Evolutionary conservation across 1,140 invertebrate species (phyloP).

Genomic region (Mamestra configurata): DNA sequence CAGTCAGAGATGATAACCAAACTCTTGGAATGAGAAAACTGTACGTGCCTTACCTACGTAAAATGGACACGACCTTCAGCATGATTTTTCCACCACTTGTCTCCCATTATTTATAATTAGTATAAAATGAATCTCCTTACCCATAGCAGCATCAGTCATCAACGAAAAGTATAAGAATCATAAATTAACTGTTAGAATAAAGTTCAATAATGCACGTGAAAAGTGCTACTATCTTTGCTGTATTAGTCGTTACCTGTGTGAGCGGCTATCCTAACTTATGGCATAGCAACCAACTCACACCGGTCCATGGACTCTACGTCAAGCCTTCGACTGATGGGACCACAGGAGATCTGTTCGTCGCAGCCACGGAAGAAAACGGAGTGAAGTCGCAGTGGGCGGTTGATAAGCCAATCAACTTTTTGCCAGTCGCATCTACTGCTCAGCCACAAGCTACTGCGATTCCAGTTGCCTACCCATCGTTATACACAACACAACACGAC

Average conservation of each 20-base stretch:
- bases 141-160: conserved; percentile 25
- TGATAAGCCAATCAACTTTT: conserved; percentile 77
- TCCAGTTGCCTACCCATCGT: conserved; percentile 61
- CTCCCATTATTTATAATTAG: conserved; percentile 5
- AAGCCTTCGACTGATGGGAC: conserved; percentile 78
- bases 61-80: conserved; percentile 17
- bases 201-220: conserved; percentile 2
- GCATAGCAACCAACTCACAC: conserved; percentile 65
- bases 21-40: neutral
- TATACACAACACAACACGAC: conserved; percentile 60
- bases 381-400: conserved; percentile 77
- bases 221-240: conserved; percentile 1
- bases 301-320: conserved; percentile 79
- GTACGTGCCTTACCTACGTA: conserved; percentile 10
- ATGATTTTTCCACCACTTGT: conserved; percentile 25
- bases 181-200: neutral
- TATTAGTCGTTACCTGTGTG: conserved; percentile 29
- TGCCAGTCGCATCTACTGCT: conserved; percentile 62
- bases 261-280: conserved; percentile 55
- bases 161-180: neutral
- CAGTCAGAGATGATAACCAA: conserved; percentile 9
- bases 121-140: conserved; percentile 39
- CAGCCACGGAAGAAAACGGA: conserved; percentile 80
- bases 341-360: conserved; percentile 82
- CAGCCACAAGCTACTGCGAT: conserved; percentile 56